A percentile compares a stretch with the other conserved stretches of the same genome.
These are phyloP conservation scores for Psephotus haematonotus DNA, from an alignment of 2,113 vertebrate genomes.

Conservation along the genomic window DNA sequence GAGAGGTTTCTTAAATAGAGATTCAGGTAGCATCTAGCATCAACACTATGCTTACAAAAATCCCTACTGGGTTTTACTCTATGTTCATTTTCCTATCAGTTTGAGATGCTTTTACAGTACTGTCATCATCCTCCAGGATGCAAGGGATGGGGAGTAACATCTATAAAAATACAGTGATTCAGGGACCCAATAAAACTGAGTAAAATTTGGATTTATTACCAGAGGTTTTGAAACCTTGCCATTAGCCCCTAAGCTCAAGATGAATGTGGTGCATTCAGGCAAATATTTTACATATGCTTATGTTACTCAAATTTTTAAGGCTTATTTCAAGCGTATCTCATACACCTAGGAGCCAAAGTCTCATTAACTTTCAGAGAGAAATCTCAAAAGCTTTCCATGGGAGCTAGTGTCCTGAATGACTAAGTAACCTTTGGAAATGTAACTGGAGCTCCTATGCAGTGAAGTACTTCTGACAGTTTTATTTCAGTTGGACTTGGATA, in stretches of 20 bases:
- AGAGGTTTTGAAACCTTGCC: neutral
- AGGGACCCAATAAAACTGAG: neutral
- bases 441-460: neutral
- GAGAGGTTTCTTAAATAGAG: neutral
- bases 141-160: neutral
- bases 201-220: neutral
- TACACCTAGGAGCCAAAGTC: neutral
- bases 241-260: neutral
- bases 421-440: neutral
- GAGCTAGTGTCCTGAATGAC: neutral
- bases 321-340: neutral
- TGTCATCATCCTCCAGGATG: neutral
- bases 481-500: neutral
- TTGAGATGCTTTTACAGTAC: neutral
- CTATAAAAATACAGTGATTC: neutral
- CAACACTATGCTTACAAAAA: neutral
- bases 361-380: neutral
- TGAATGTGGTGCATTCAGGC: fast-evolving
- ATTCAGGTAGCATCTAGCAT: neutral
- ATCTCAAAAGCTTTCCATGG: neutral
- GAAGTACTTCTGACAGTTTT: neutral
- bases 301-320: neutral
- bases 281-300: neutral
- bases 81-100: neutral
- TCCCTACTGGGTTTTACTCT: neutral